Base-by-base conservation (phyloP, 2,113 vertebrate species). In the Megaptera novaeangliae region DNA sequence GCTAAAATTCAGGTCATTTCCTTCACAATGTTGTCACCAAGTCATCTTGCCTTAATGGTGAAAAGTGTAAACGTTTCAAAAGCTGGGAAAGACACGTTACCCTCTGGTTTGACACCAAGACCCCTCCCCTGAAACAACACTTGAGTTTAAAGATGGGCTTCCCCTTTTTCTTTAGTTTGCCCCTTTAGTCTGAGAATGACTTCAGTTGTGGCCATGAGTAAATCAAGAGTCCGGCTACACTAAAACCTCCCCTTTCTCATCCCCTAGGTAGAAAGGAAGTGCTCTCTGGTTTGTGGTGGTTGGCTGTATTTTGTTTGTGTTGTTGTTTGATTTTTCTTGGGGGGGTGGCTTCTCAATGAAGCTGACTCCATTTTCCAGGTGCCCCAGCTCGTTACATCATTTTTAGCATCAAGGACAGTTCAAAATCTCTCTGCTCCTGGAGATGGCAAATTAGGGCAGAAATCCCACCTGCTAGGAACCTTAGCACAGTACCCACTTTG, bases 381-480 rank as follows among this genome's bases (percentile, higher is more conserved):
- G 36, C 4, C 55, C 55, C 57, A 18, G 39, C 10, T 44, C 3
- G 6, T 4, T 1, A 2, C 3, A 13, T 57, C 41, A 8, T 2
- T 29, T 59, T 46, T 18, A 83, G n/a, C 14, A 13, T 4, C 2
- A 15, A 20, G 46, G 49, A 34, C 3, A 72, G 44, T n/a, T 46
- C 25, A 34, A 55, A 41, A 34, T 14, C 59, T 44, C 46, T 21
- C 0, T 2, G 36, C 3, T 3, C n/a, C 34, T 2, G 6, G 64
- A 41, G 10, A 29, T 0, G 3, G 34, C 17, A 46, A 13, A 8
- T 8, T 3, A 27, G 29, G 88, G 0, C 6, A 8, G 77, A 21
- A 64, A 55, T 13, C 21, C 41, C 18, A 11, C 5, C n/a, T n/a
- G 27, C 25, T 18, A 15, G 8, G 7, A 4, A 5, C 25, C 2